phyloP scores from a whole-genome alignment of 1,140 invertebrate genomes.

The Papilio helenus region DNA sequence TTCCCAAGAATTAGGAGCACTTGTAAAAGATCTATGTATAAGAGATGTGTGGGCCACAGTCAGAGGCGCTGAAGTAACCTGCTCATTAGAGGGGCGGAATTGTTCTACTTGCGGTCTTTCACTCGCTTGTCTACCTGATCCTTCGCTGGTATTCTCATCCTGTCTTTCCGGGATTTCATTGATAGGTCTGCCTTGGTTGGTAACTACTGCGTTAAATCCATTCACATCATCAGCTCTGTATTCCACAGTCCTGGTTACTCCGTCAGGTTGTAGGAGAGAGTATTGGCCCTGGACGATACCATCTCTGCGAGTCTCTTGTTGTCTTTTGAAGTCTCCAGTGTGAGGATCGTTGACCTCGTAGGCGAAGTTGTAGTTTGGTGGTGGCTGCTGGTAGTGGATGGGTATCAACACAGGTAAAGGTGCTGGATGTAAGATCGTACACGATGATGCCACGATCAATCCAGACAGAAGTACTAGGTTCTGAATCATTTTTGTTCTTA shows the following conservation, averaged over 20 bases:
- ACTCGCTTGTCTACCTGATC: neutral
- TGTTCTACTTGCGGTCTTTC: constrained; percentile 16
- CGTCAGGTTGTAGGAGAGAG: constrained; percentile 66
- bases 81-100: neutral
- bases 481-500: constrained; percentile 2
- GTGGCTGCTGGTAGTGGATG: constrained; percentile 40
- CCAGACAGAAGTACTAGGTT: constrained; percentile 22
- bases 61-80: constrained; percentile 1
- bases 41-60: constrained; percentile 28
- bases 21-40: constrained; percentile 21
- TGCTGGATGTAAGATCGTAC: constrained; percentile 32
- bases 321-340: constrained; percentile 77
- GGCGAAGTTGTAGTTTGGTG: constrained; percentile 52
- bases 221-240: constrained; percentile 62
- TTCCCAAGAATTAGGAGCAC: constrained; percentile 6
- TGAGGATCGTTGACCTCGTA: constrained; percentile 72
- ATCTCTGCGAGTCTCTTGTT: constrained; percentile 73
- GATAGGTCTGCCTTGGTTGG: constrained; percentile 9
- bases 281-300: constrained; percentile 79
- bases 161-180: constrained; percentile 13
- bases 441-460: constrained; percentile 4
- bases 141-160: constrained; percentile 18
- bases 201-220: constrained; percentile 72
- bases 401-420: constrained; percentile 44
- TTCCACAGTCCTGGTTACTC: constrained; percentile 64